phyloP scores from a whole-genome alignment of 1,140 invertebrate species.

The Atopsyche davidsoni region DNA sequence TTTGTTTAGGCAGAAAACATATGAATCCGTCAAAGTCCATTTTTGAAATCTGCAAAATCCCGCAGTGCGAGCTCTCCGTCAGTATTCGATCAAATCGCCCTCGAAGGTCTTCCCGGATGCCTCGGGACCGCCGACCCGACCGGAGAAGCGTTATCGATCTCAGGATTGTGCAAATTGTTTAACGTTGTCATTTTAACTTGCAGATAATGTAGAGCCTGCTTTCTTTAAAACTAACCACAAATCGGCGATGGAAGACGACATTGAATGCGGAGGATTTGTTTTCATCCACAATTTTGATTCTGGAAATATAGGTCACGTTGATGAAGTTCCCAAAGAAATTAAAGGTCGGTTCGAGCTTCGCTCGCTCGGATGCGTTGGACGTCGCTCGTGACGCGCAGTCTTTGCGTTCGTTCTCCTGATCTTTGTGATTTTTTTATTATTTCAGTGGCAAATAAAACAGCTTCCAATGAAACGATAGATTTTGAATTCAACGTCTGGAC shows the following conservation, averaged over 20 bases:
- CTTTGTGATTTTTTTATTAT: too few species aligned
- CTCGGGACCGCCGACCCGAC: too few species aligned
- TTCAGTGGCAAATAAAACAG: too few species aligned
- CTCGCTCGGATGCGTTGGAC: slow-evolving; percentile 1
- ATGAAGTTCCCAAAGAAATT: slow-evolving; percentile 52
- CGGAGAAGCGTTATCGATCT: too few species aligned
- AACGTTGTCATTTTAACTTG: slow-evolving; percentile 7
- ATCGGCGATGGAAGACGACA: slow-evolving; percentile 27
- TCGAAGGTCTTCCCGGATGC: too few species aligned
- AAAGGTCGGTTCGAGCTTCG: not conserved
- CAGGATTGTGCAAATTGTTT: too few species aligned
- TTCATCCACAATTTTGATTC: slow-evolving; percentile 83
- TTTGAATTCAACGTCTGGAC: slow-evolving; percentile 90
- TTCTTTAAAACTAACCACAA: slow-evolving; percentile 6
- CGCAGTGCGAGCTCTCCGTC: too few species aligned
- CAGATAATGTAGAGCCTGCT: slow-evolving; percentile 8
- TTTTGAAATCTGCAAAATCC: slow-evolving; percentile 8
- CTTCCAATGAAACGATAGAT: slow-evolving; percentile 48
- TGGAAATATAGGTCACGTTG: slow-evolving; percentile 75
- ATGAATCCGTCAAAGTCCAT: slow-evolving; percentile 19
- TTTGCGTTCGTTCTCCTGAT: too few species aligned
- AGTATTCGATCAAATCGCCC: too few species aligned
- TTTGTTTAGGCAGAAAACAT: slow-evolving; percentile 22
- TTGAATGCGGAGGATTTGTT: slow-evolving; percentile 58
- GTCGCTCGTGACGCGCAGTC: too few species aligned